A percentile compares a stretch with the other conserved stretches of the same genome.
These are phyloP conservation scores for Camelus bactrianus DNA, from an alignment of 2,113 vertebrate species.

Conservation along the genomic window DNA sequence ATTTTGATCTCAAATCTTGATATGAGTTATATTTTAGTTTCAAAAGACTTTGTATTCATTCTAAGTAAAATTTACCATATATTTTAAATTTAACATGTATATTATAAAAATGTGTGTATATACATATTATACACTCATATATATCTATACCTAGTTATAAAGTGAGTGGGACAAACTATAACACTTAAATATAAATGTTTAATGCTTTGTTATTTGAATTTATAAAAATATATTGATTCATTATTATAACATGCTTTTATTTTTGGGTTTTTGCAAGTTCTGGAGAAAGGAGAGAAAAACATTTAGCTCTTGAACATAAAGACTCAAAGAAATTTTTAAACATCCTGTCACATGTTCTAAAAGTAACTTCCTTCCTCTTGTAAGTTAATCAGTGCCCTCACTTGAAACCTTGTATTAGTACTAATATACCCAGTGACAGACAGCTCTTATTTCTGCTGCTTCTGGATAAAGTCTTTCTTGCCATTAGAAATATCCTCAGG, in stretches of 20 bases:
- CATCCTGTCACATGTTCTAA: background rate
- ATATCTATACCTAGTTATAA: background rate
- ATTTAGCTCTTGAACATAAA: background rate
- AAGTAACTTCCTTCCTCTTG: background rate
- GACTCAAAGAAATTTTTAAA: background rate
- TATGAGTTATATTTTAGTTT: background rate
- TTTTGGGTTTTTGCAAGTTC: background rate
- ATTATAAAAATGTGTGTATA: background rate
- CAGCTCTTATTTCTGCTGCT: background rate
- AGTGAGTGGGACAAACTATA: background rate
- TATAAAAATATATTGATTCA: background rate
- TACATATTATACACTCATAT: background rate
- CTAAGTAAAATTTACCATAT: background rate
- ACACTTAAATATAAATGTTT: background rate
- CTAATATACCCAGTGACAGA: slow-evolving; percentile 32
- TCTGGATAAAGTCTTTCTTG: background rate
- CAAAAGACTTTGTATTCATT: background rate
- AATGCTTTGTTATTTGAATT: background rate
- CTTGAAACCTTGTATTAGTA: slow-evolving; percentile 33
- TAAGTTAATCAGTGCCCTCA: background rate
- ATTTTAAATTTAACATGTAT: background rate
- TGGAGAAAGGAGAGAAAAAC: background rate
- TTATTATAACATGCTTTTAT: background rate
- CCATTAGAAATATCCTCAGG: background rate
- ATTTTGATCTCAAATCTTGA: background rate